Evolutionary conservation across 2,797 vertebrate genomes (phyloP), one percentile per base, ranked within the genome.

Genomic region (Ptychobarbus kaznakovi): DNA sequence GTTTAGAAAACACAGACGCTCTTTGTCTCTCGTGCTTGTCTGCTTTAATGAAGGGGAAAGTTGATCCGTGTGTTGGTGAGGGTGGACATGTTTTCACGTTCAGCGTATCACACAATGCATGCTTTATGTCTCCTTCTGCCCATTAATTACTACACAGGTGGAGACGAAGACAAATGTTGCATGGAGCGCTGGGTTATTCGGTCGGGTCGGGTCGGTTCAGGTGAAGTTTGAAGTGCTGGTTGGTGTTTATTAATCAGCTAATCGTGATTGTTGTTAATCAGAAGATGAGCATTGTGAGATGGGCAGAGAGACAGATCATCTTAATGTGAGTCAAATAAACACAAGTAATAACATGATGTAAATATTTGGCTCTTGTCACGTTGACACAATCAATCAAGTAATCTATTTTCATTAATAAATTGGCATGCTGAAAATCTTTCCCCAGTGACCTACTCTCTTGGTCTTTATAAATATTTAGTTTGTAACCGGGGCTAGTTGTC

Each of bases 41-140:
- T 87, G 77, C 77, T 68, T 79, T 88, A 73, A 82, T 44, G 83
- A 83, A 78, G 87, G 80, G 87, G 91, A 91, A 94, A 93, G 88
- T 28, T 12, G 86, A 93, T 92, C 92, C 18, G 12, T 90, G 91
- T 70, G 83, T 93, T 82, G 88, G 86, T 80, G 87, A 90, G 86
- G 86, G 78, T 85, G 90, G 90, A 90, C 85, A 74, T 93, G 90
- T 94, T 93, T 93, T 92, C 89, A 80, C 89, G 77, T 92, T 90
- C 89, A 92, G 85, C 86, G 58, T 79, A 65, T 90, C 87, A 89
- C 90, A 94, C 94, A 94, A 94, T 91, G 92, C 91, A 80, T 53
- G 89, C 89, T 89, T 94, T 94, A 93, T 86, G 76, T 61, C 82
- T 80, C 56, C 40, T 51, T 76, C 72, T 78, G 61, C 42, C 28